phyloP scores from a whole-genome alignment of 1,140 invertebrate genomes.

The Antheraea mylitta region DNA sequence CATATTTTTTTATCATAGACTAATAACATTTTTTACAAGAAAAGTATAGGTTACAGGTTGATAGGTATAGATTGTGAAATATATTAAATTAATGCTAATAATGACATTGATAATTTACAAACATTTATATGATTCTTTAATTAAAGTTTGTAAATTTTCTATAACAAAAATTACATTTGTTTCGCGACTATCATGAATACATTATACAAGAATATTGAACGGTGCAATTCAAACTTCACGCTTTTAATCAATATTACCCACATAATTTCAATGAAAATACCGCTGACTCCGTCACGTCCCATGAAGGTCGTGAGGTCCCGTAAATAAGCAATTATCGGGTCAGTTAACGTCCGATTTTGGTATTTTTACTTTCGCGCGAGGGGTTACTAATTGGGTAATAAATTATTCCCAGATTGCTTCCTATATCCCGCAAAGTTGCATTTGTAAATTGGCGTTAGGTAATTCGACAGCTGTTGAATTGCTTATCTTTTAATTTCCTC shows the following conservation, averaged over 20 bases:
- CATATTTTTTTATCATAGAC: too few relatives aligned
- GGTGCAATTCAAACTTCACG: constrained; percentile 10
- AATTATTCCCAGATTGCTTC: constrained; percentile 38
- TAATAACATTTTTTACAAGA: too few relatives aligned
- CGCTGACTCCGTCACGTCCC: constrained; percentile 22
- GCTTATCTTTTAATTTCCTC: neutral
- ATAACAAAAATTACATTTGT: too few relatives aligned
- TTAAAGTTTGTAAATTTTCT: too few relatives aligned
- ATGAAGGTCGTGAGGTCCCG: constrained; percentile 15
- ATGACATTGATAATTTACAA: too few relatives aligned
- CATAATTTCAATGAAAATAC: constrained; percentile 22
- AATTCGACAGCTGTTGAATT: constrained; percentile 18
- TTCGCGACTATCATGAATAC: too few relatives aligned
- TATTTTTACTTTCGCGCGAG: constrained; percentile 27
- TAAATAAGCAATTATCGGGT: constrained; percentile 47
- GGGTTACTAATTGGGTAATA: constrained; percentile 38
- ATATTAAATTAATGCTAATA: too few relatives aligned
- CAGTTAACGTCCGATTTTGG: constrained; percentile 16
- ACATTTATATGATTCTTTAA: too few relatives aligned
- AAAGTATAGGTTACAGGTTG: too few relatives aligned
- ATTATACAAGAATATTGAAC: too few relatives aligned
- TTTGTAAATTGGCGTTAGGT: constrained; percentile 24
- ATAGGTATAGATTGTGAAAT: too few relatives aligned
- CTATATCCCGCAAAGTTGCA: constrained; percentile 24
- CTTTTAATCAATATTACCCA: constrained; percentile 20